A percentile compares a stretch with the other conserved stretches of the same genome.
Conservation (phyloP, 2,888 invertebrate genomes). For the Caenorhabditis sinica region DNA sequence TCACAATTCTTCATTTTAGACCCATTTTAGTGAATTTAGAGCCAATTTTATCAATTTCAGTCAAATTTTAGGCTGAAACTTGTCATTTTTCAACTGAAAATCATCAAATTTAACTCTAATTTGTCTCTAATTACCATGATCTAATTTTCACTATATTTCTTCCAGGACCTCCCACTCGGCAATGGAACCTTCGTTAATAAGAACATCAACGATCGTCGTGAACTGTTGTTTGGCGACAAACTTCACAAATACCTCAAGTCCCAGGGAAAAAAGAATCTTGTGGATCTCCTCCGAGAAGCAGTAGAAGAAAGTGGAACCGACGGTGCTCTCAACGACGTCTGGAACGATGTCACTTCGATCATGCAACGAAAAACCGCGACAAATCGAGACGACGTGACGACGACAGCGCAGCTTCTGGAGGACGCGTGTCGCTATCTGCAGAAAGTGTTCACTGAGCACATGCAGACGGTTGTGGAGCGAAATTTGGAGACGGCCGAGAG, state of each 20-base stretch:
- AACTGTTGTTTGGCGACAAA: constrained; percentile 73
- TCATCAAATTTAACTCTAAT: too few relatives aligned
- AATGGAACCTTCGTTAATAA: constrained; percentile 60
- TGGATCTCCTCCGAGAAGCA: constrained; percentile 68
- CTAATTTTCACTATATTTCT: too few relatives aligned
- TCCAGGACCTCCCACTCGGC: constrained; percentile 35
- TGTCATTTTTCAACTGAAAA: neutral
- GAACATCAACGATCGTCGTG: constrained; percentile 62
- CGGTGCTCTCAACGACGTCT: constrained; percentile 63
- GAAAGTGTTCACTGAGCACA: constrained; percentile 75
- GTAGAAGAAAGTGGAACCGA: constrained; percentile 71
- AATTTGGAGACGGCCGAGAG: constrained; percentile 78
- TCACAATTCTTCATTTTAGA: too few relatives aligned
- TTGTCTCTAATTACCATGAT: too few relatives aligned
- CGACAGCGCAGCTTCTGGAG: constrained; percentile 68
- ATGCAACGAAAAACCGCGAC: constrained; percentile 59
- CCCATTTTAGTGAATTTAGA: too few relatives aligned
- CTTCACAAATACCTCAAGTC: constrained; percentile 70
- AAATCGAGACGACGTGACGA: constrained; percentile 66
- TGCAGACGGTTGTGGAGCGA: constrained; percentile 77
- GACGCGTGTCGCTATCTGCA: constrained; percentile 76
- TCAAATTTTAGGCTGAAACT: too few relatives aligned
- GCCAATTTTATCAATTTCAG: too few relatives aligned
- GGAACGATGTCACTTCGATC: constrained; percentile 69
- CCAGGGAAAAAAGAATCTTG: constrained; percentile 66